Evolutionary conservation across 2,113 vertebrate species (phyloP).

Genomic region (Entomyzon cyanotis): DNA sequence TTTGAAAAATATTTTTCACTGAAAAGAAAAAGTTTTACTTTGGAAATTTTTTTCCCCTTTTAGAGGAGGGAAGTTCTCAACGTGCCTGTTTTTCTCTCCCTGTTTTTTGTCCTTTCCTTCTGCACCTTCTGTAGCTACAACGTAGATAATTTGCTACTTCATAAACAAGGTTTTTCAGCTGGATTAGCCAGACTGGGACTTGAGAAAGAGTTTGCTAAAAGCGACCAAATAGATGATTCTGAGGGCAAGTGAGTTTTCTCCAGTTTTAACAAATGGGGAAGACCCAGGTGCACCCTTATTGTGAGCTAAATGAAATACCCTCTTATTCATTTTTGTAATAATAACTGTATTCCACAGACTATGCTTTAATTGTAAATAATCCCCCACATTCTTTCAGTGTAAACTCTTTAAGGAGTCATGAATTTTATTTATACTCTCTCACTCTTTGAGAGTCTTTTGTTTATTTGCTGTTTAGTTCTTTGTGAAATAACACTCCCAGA

Average conservation of each 20-base stretch:
- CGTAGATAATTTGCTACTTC: background rate
- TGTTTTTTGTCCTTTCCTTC: background rate
- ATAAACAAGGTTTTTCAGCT: constrained; percentile 2
- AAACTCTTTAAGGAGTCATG: constrained; percentile 89
- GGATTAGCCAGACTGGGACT: background rate
- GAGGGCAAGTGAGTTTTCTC: constrained; percentile 48
- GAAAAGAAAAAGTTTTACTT: background rate
- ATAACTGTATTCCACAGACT: constrained; percentile 78
- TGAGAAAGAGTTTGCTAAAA: background rate
- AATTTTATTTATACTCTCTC: constrained; percentile 89
- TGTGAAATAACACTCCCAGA: constrained; percentile 86
- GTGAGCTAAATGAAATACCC: constrained; percentile 63
- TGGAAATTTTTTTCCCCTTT: background rate
- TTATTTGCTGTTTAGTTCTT: constrained; percentile 88
- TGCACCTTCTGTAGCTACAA: background rate
- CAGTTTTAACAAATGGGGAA: constrained; percentile 35
- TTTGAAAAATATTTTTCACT: background rate
- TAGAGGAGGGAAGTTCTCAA: background rate
- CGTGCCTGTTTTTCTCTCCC: background rate
- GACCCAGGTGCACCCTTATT: constrained; percentile 74
- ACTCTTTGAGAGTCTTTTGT: constrained; percentile 87
- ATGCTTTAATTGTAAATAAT: constrained; percentile 85
- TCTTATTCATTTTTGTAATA: constrained; percentile 72
- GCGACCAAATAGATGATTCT: background rate
- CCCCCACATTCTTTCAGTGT: constrained; percentile 82